A percentile compares a stretch with the other conserved stretches of the same genome.
Conservation (phyloP, 2,888 invertebrate species). For the Conus canariensis region DNA sequence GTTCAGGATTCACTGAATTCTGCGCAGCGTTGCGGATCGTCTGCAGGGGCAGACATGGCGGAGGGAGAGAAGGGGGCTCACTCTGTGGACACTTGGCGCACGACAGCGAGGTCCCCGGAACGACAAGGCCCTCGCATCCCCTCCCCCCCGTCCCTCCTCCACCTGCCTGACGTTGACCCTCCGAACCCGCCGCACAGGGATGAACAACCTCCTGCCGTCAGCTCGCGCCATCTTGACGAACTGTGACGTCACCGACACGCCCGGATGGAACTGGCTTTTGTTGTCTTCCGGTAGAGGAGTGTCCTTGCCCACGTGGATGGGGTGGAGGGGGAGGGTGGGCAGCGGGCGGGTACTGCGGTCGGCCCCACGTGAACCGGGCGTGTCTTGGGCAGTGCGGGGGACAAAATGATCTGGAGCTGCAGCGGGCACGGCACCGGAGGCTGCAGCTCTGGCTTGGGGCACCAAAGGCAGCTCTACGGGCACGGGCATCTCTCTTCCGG, state of each 20-base stretch:
- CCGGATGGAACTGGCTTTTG: neutral
- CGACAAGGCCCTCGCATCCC: too few relatives aligned
- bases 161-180: neutral
- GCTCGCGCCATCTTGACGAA: slow-evolving; percentile 40
- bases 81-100: too few relatives aligned
- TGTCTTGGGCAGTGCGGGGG: too few relatives aligned
- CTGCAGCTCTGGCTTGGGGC: too few relatives aligned
- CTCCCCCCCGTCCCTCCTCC: neutral
- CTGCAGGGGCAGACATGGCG: too few relatives aligned
- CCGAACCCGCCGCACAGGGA: slow-evolving; percentile 37
- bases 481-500: neutral
- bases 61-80: too few relatives aligned
- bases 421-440: too few relatives aligned
- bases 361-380: too few relatives aligned
- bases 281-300: neutral
- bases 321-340: slow-evolving; percentile 28
- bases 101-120: too few relatives aligned
- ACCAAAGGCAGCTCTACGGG: neutral
- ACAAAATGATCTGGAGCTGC: too few relatives aligned
- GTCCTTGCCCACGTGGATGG: slow-evolving; percentile 13
- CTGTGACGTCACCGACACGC: slow-evolving; percentile 39
- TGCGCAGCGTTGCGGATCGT: too few relatives aligned
- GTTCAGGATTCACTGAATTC: too few relatives aligned
- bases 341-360: neutral
- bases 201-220: slow-evolving; percentile 38